These are phyloP conservation scores for Meteorus cinctellus DNA, from an alignment of 2,888 invertebrate genomes.

Conservation along the genomic window DNA sequence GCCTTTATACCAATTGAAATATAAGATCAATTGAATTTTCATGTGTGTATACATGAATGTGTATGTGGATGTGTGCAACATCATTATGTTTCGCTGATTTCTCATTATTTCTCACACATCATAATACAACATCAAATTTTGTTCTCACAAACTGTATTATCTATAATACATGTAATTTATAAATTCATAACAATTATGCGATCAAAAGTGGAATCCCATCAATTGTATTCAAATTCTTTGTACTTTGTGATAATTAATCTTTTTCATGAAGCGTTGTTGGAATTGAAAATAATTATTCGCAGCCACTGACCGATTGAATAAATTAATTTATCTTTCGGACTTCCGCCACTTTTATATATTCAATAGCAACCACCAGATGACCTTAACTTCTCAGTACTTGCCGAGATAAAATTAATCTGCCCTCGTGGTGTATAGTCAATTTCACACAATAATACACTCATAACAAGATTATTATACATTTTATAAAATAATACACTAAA, in stretches of 20 bases:
- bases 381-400: conserved; percentile 20
- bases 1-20: conserved; percentile 71
- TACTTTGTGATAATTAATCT: background rate
- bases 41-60: conserved; percentile 64
- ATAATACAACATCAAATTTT: no score
- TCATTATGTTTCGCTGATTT: background rate
- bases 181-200: no score
- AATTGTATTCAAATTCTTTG: background rate
- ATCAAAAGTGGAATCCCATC: no score
- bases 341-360: background rate
- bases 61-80: conserved; percentile 32
- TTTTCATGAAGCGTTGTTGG: background rate
- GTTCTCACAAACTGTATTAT: no score
- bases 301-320: conserved; percentile 25
- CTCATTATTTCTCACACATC: no score
- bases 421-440: background rate
- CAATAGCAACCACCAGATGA: background rate
- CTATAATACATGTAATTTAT: no score
- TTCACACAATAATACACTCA: background rate
- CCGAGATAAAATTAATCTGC: conserved; percentile 22
- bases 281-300: background rate
- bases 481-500: no score
- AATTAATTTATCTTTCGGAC: background rate
- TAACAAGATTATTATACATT: no score
- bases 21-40: conserved; percentile 78